Evolutionary conservation across 2,113 vertebrate species (phyloP).

Genomic region (Rhinolophus ferrumequinum): DNA sequence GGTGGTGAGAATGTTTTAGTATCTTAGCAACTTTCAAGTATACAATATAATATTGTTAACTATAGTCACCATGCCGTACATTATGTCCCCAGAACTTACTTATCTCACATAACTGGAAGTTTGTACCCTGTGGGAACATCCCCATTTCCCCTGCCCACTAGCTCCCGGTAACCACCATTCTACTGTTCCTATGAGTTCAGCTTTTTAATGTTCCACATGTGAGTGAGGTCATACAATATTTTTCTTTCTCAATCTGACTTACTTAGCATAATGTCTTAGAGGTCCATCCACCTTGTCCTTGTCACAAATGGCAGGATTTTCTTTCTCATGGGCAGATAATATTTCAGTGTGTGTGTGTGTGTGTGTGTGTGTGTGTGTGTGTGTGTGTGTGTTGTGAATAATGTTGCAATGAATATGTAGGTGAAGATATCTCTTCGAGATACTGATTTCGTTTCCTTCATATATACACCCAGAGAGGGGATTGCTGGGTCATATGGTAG

Average conservation of each 20-base stretch:
- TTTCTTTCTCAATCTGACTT: not conserved
- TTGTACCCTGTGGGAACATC: not conserved
- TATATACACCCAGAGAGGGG: not conserved
- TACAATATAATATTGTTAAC: not conserved
- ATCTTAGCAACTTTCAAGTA: not conserved
- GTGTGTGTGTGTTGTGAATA: not conserved
- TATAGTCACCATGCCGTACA: not conserved
- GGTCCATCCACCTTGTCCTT: not conserved
- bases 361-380: too few relatives aligned
- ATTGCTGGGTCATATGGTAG: not conserved
- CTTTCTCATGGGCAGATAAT: not conserved
- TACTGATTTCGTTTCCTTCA: not conserved
- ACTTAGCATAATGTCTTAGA: not conserved
- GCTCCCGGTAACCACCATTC: too few relatives aligned
- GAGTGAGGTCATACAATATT: not conserved
- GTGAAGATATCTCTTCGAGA: not conserved
- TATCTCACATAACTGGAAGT: not conserved
- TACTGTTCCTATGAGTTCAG: not conserved
- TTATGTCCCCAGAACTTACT: not conserved
- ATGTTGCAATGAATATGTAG: not conserved
- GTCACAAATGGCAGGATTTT: not conserved
- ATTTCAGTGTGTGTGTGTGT: not conserved
- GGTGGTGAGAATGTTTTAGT: not conserved
- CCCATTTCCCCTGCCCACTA: too few relatives aligned
- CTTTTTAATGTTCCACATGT: not conserved